Evolutionary conservation across 2,113 vertebrate species (phyloP), one percentile per base, ranked within the genome.

Genomic region (Dendrocopos noguchii): DNA sequence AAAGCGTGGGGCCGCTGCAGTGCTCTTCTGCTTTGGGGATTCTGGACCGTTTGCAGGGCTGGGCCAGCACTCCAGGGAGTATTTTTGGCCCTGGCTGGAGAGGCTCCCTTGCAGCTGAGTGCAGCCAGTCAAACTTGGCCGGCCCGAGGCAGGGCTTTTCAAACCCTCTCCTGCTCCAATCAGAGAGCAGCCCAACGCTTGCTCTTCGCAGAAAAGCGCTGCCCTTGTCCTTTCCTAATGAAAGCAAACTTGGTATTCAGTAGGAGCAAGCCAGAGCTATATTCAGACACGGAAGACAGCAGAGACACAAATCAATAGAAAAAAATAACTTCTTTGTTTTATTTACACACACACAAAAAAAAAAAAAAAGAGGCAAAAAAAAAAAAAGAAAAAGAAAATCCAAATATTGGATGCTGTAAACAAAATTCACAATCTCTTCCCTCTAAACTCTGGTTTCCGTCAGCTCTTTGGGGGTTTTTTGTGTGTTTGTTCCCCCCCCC

Each of bases 341-440:
- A 98, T 98, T 98, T 98, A 98, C 98, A 98, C 97, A 97, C 97
- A 97, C 97, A 98, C 98, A 84, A 98, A 98, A 98, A 97, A 98
- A 97, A 98, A 84, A 98, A 98, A 98, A 97, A 98, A 97, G 97
- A 98, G 98, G 98, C 97, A 97, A 98, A 97, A 98, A 98, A 98
- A 98, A 97, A 98, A 97, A 98, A 97, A 98, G 97, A 98, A 76
- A 97, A 97, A 97, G 97, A 97, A 98, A 98, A 91, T 98, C 98
- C 98, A 98, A 98, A 98, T 98, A 98, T 98, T 98, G 98, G 98
- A 98, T 98, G 97, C 95, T 98, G 98, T 98, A 98, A 98, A 98
- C 98, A 98, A 98, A 98, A 98, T 98, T 98, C 97, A 98, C 98
- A 98, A 98, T 98, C 98, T 98, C 97, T 98, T 98, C 97, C 97